A percentile compares a stretch with the other conserved stretches of the same genome.
phyloP scores from a whole-genome alignment of 2,113 vertebrate genomes.

The cattle (Bos taurus) region ARS-UCD2.0 NC_037332.1:48239001-48239500 shows the following conservation, averaged over 20 bases:
- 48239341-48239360: neutral
- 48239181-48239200: rapidly evolving
- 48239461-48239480: neutral
- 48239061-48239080: neutral
- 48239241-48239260: neutral
- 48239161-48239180: neutral
- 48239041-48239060: neutral
- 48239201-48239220: neutral
- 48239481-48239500: neutral
- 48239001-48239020: neutral
- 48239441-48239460: neutral
- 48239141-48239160: neutral
- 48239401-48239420: neutral
- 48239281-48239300: neutral
- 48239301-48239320: neutral
- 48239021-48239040: neutral
- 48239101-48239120: neutral
- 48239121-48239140: neutral
- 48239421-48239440: neutral
- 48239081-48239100: neutral
- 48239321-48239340: neutral
- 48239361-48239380: neutral
- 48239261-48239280: neutral
- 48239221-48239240: neutral
- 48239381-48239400: neutral